Conservation (phyloP, 2,888 invertebrate genomes). For the Oscheius onirici region DNA sequence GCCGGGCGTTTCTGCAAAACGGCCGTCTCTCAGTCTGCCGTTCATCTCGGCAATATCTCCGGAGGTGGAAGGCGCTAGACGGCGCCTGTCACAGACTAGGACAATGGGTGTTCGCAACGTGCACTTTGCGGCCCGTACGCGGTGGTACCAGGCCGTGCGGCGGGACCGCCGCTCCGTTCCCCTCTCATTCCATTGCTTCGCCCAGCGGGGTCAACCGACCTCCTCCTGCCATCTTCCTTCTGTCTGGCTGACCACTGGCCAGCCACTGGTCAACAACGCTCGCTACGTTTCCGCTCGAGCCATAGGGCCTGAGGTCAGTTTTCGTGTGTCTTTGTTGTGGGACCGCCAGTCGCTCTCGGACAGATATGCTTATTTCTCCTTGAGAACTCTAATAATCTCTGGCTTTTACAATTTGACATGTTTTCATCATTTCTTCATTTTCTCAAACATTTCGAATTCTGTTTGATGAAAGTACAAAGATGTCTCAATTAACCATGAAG, state of each 20-base stretch:
- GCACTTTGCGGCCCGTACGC: slow-evolving; percentile 35
- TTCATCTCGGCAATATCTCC: slow-evolving; percentile 28
- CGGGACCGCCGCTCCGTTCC: slow-evolving; percentile 30
- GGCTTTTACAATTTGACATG: neutral
- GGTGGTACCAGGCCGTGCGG: slow-evolving; percentile 33
- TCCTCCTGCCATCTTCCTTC: neutral
- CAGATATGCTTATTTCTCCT: neutral
- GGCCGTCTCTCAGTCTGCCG: slow-evolving; percentile 7
- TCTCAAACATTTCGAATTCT: neutral
- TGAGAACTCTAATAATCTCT: neutral
- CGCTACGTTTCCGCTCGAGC: neutral
- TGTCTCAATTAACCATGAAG: slow-evolving; percentile 2
- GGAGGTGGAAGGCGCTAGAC: slow-evolving; percentile 29
- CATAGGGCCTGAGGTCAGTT: neutral
- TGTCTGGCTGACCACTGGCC: neutral
- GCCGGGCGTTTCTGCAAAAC: neutral
- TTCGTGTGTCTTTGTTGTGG: slow-evolving; percentile 5
- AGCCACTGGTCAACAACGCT: neutral
- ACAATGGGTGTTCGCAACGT: slow-evolving; percentile 33
- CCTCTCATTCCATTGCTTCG: slow-evolving; percentile 26
- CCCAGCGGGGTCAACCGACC: slow-evolving; percentile 11
- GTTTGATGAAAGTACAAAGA: neutral
- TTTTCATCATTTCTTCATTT: neutral
- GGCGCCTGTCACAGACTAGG: slow-evolving; percentile 31
- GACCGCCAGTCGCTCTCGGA: slow-evolving; percentile 21